Evolutionary conservation across 2,888 invertebrate species (phyloP), one percentile per base, ranked within the genome.

Genomic region (Terebella lapidaria): DNA sequence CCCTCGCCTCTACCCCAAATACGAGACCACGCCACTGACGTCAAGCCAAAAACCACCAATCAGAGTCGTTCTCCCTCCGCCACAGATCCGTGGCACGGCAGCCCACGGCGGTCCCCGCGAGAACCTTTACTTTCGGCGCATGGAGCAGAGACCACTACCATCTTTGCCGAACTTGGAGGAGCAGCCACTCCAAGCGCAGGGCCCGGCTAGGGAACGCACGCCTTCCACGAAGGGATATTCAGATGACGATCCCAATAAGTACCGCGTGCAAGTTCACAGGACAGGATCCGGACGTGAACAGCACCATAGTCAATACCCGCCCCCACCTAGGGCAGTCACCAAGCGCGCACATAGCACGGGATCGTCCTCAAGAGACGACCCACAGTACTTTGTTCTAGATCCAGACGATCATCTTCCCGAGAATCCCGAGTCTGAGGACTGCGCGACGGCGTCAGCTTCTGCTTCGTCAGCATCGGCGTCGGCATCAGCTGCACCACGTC

Each of bases 61-160:
- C 18, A 15, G 49, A 15, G 18, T 49, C 18, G 22, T 22, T 24
- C 49, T n/a, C n/a, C n/a, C 22, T 5, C 49, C 49, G 15, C 10
- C 18, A 15, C 45, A 45, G n/a, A 57, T 55, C 15, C 54, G 53
- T 28, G 54, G 54, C 54, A 56, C 35, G 54, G 51, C 52, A 2
- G 45, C 58, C 3, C 59, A 45, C 25, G 27, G 35, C 20, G 63
- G 54, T 1, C 22, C 30, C 20, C 25, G 64, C 20, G 26, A 54
- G 30, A 62, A 64, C 49, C 42, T 62, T 2, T 64, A 62, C 53
- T 58, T 42, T 10, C 61, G 53, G 2, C 53, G 60, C n/a, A 64
- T 64, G 60, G 64, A 67, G 51, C 54, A 55, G 15, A 54, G 67
- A 1, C 67, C 67, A 2, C 58, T 67, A 27, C 67, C 67, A 1